A percentile compares a stretch with the other conserved stretches of the same genome.
Evolutionary conservation across 2,113 vertebrate species (phyloP).

Genomic region (Limanda limanda): DNA sequence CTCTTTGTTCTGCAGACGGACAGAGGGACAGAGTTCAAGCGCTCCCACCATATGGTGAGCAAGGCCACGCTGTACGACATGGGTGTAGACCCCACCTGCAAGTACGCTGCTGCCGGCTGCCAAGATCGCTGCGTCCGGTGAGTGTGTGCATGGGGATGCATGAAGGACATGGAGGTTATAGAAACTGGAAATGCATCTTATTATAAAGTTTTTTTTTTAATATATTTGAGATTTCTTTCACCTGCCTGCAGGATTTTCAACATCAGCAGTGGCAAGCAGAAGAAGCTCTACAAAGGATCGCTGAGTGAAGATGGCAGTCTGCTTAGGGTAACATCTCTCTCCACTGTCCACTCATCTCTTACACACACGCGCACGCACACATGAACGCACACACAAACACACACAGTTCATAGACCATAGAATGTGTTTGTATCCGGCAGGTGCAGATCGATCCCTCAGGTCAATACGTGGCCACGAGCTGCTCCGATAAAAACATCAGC

Average conservation of each 20-base stretch:
- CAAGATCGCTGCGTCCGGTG: slow-evolving; percentile 95
- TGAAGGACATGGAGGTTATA: background rate
- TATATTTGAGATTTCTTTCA: background rate
- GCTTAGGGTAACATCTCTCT: slow-evolving; percentile 85
- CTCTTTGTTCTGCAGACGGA: slow-evolving; percentile 78
- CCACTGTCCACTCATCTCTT: background rate
- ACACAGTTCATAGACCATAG: background rate
- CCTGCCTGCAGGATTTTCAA: slow-evolving; percentile 90
- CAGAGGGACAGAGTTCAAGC: slow-evolving; percentile 89
- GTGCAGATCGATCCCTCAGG: slow-evolving; percentile 97
- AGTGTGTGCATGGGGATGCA: background rate
- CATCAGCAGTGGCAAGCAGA: slow-evolving; percentile 97
- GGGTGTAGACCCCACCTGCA: slow-evolving; percentile 92
- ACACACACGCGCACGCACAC: background rate
- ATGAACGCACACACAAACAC: background rate
- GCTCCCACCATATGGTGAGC: slow-evolving; percentile 92
- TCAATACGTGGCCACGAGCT: slow-evolving; percentile 94
- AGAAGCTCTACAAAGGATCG: slow-evolving; percentile 95
- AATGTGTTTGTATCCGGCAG: slow-evolving; percentile 72
- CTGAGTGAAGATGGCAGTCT: slow-evolving; percentile 94
- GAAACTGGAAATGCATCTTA: background rate
- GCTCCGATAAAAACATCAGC: slow-evolving; percentile 95
- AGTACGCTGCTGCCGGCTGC: slow-evolving; percentile 93
- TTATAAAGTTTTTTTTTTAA: background rate
- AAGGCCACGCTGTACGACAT: slow-evolving; percentile 96